Evolutionary conservation across 2,888 invertebrate genomes (phyloP), one percentile per base, ranked within the genome.

Genomic region (Hemaris fuciformis): DNA sequence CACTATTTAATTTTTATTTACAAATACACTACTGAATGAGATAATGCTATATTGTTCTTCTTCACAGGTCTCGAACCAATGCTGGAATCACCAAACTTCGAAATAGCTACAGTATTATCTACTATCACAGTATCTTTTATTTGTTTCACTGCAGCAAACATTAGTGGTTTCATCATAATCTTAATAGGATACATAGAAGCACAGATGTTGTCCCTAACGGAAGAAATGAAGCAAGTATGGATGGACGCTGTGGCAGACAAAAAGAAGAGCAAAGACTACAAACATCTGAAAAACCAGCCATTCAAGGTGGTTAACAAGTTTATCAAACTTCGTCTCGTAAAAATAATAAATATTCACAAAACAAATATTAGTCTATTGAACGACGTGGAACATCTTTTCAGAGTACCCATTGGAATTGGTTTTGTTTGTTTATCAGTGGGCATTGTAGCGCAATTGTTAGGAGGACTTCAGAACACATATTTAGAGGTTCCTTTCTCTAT

Each of bases 181-280:
- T 62, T 81, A 18, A 68, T 73, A 1, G 88, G 88, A 0, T 87
- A 84, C 63, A 73, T 73, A 0, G 87, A 88, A 66, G 82, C 84
- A 0, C 85, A 86, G 64, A 79, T 86, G 68, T 61, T 80, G 1
- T 77, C 84, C 8, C 66, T 88, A 2, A 76, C 80, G 22, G 64
- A 80, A 64, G 87, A 88, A 73, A 15, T 88, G 1, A 34, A 61
- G 0, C 48, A 74, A 41, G 57, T 87, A 0, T 84, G 84, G 84
- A 64, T 73, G 13, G 85, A 86, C 38, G 81, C 84, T 0, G 57
- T 66, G 46, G 10, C 43, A 13, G 10, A 66, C 15, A 58, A 6
- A 15, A 62, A n/a, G 10, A 63, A 41, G 3, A 64, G 0, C n/a
- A 45, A 7, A 57, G 57, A n/a, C 59, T 58, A 0, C 58, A 67